Base-by-base conservation (phyloP, 1,140 invertebrate genomes). In the Drosophila littoralis region DNA sequence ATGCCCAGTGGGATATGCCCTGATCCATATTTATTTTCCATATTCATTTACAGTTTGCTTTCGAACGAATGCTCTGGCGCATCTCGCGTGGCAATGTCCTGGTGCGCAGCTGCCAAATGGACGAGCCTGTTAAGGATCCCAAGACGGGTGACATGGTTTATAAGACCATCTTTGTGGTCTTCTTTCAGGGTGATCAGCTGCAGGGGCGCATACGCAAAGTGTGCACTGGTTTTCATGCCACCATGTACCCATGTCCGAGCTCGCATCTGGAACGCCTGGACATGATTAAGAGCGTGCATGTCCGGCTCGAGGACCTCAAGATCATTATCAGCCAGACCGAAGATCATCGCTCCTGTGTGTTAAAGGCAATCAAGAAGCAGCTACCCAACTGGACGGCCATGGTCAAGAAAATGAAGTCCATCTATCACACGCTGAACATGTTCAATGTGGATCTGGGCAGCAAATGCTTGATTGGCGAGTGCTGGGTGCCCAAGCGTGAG, bases 161-260 rank as follows among this genome's bases (percentile, higher is more conserved):
- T 93, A 99, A 99, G 93, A 97, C 96, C 8, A 98, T 99, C 0
- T 99, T 99, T 93, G 98, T 99, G 50, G 89, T 89, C 50, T 99
- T 99, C 94, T 99, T 99, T 94, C 98, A 99, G 98, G 98, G 98
- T 51, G 98, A 99, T 91, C 98, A 99, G 91, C 93, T 99, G 51
- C 99, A 99, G 93, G 95, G 94, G 3, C 95, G 98, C 60, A 98
- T 99, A 6, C 98, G 98, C 93, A 99, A 99, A 93, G 98, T 99
- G 36, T 99, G 98, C 93, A 96, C 97, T 72, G 98, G 98, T 58
- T 99, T 99, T 93, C 97, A 98, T 84, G 98, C 98, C 13, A 98
- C 97, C 7, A 93, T 99, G 68, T 99, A 99, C 93, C 97, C 98
- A 0, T 99, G 98, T 93, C 98, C 98, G 1, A 98, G 97, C 74